phyloP scores from a whole-genome alignment of 2,888 invertebrate genomes.

The Conops quadrifasciatus region DNA sequence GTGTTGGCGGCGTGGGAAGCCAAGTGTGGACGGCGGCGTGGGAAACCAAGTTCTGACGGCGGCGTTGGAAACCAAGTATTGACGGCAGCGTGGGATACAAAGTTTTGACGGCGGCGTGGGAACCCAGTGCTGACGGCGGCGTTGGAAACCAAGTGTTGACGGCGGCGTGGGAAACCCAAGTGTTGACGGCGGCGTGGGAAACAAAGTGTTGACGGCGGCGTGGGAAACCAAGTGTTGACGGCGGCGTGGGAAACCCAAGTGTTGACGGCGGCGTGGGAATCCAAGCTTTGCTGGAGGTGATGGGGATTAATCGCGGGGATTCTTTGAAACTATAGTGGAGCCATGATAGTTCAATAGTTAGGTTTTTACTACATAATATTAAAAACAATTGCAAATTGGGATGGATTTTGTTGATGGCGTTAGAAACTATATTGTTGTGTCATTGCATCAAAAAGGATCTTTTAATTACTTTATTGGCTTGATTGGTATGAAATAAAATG shows the following conservation, averaged over 20 bases:
- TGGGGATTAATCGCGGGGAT: conserved; percentile 40
- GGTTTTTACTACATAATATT: too few species aligned
- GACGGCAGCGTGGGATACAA: conserved; percentile 54
- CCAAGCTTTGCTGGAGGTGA: conserved; percentile 43
- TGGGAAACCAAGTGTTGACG: conserved; percentile 39
- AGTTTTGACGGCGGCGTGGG: conserved; percentile 45
- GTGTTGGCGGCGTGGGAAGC: conserved; percentile 49
- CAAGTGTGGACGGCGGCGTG: conserved; percentile 42
- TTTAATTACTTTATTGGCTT: too few species aligned
- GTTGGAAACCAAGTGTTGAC: conserved; percentile 43
- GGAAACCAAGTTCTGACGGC: conserved; percentile 41
- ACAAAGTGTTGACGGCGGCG: conserved; percentile 50
- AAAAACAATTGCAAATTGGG: too few species aligned
- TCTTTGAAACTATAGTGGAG: too few species aligned
- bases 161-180: conserved; percentile 42
- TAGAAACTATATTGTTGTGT: too few species aligned
- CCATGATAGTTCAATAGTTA: too few species aligned
- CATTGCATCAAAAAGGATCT: too few species aligned
- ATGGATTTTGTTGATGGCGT: too few species aligned
- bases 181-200: conserved; percentile 47
- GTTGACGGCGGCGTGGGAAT: conserved; percentile 51
- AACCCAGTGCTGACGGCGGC: conserved; percentile 50
- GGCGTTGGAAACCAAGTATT: conserved; percentile 46
- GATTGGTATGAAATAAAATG: too few species aligned
- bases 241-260: conserved; percentile 42